phyloP scores from a whole-genome alignment of 2,888 invertebrate genomes.

The Pterobdella sp. region DNA sequence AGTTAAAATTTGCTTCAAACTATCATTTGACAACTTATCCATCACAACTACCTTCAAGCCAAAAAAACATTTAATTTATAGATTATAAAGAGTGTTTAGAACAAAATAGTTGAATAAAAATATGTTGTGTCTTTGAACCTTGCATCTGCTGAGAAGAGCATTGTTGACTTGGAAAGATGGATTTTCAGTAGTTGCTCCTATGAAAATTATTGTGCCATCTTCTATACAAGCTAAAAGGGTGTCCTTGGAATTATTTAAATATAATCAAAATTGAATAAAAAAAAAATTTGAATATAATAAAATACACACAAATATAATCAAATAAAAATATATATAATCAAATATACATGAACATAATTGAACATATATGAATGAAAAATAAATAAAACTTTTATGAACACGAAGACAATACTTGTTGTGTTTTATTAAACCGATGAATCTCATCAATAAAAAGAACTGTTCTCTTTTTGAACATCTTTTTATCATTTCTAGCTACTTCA shows the following conservation, averaged over 20 bases:
- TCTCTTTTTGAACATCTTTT: slow-evolving; percentile 61
- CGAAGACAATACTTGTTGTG: slow-evolving; percentile 59
- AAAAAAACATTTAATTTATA: background rate
- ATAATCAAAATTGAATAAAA: background rate
- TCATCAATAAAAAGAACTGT: slow-evolving; percentile 78
- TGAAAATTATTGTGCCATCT: slow-evolving; percentile 66
- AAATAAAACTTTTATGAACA: background rate
- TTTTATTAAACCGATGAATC: slow-evolving; percentile 76
- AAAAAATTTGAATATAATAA: background rate
- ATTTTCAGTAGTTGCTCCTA: slow-evolving; percentile 79
- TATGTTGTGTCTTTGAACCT: slow-evolving; percentile 63
- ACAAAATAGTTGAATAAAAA: slow-evolving; percentile 55
- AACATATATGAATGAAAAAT: background rate
- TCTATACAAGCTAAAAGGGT: slow-evolving; percentile 72
- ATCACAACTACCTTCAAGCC: slow-evolving; percentile 58
- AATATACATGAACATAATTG: background rate
- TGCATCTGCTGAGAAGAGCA: slow-evolving; percentile 69
- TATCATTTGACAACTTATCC: slow-evolving; percentile 60
- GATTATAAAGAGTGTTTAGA: too few species aligned
- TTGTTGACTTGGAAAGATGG: slow-evolving; percentile 74
- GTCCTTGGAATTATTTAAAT: slow-evolving; percentile 53
- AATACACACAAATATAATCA: background rate
- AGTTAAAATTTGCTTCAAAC: slow-evolving; percentile 60
- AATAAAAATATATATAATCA: background rate
- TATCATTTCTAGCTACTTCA: slow-evolving; percentile 65